Evolutionary conservation across 1,140 invertebrate genomes (phyloP).

Genomic region (Mylabris phalerata): DNA sequence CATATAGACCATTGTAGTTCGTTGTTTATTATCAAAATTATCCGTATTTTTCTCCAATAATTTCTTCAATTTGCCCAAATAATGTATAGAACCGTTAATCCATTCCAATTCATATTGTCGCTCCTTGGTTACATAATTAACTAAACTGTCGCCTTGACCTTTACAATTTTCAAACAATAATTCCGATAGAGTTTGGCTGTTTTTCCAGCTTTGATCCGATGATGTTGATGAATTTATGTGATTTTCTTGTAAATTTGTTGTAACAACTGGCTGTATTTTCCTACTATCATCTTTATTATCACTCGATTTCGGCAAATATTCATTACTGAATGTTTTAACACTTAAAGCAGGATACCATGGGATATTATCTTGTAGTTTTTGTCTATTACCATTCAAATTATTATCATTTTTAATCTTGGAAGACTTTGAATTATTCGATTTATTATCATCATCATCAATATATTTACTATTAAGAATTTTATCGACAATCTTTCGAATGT

Average conservation of each 20-base stretch:
- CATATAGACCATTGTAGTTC: constrained; percentile 27
- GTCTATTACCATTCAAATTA: not conserved
- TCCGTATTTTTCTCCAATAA: constrained; percentile 23
- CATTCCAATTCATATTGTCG: constrained; percentile 33
- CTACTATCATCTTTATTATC: not conserved
- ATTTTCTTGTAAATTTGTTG: constrained; percentile 5
- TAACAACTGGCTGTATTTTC: not conserved
- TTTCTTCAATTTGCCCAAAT: constrained; percentile 33
- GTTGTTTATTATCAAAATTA: constrained; percentile 3
- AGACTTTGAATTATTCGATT: constrained; percentile 13
- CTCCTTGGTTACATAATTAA: constrained; percentile 35
- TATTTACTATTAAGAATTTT: constrained; percentile 30
- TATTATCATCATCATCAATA: constrained; percentile 15
- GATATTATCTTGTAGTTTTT: not conserved
- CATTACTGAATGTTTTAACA: constrained; percentile 12
- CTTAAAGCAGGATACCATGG: constrained; percentile 7
- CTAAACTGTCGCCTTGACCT: constrained; percentile 25
- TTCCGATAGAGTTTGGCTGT: constrained; percentile 30
- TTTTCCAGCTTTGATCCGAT: constrained; percentile 28
- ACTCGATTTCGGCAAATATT: constrained; percentile 1
- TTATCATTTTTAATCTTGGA: not conserved
- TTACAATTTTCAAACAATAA: constrained; percentile 22
- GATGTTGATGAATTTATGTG: not conserved
- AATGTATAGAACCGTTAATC: constrained; percentile 37
- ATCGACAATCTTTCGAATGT: constrained; percentile 31